Conservation (phyloP, 2,797 vertebrate genomes). For the Apodemus agrarius region DNA sequence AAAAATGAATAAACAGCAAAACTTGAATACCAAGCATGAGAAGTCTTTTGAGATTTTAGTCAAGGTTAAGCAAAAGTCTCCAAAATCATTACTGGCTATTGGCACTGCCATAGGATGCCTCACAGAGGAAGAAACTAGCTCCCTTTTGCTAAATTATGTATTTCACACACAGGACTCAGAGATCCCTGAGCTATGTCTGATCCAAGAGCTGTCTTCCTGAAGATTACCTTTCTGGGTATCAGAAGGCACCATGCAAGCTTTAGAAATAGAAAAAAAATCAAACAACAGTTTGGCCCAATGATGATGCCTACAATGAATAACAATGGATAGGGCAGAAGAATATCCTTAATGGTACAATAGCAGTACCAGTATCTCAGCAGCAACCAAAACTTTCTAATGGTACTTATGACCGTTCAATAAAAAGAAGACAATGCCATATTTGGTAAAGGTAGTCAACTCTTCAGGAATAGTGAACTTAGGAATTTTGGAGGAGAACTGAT, state of each 20-base stretch:
- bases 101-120: neutral
- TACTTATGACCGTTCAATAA: neutral
- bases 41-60: neutral
- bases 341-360: neutral
- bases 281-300: neutral
- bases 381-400: neutral
- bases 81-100: neutral
- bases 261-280: neutral
- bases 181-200: neutral
- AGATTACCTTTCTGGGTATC: neutral
- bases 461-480: neutral
- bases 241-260: neutral
- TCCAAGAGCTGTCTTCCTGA: neutral
- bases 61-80: neutral
- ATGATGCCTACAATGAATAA: neutral
- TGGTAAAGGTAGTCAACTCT: neutral
- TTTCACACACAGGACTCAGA: neutral
- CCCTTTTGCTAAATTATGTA: neutral
- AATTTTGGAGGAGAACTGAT: neutral
- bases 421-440: neutral
- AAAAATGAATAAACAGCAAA: neutral
- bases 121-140: neutral
- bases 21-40: neutral
- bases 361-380: too few relatives aligned
- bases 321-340: neutral